Evolutionary conservation across 2,113 vertebrate genomes (phyloP).

Genomic region (Callocephalon fimbriatum): DNA sequence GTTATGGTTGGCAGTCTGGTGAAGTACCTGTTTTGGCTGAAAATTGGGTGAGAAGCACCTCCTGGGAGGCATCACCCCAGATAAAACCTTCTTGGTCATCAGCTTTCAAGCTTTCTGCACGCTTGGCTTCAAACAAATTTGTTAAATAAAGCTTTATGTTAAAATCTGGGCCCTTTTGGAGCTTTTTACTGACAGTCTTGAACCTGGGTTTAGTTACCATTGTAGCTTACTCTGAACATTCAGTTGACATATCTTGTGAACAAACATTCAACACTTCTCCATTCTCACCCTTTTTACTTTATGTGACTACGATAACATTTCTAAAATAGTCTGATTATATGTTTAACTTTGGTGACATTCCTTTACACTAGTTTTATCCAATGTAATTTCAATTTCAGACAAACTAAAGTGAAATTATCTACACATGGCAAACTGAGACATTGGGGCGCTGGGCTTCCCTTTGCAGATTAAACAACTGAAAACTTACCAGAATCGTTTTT

Average conservation of each 20-base stretch:
- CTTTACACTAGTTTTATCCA: background rate
- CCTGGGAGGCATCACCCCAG: background rate
- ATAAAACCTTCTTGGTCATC: background rate
- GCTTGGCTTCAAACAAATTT: background rate
- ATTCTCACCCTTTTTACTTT: background rate
- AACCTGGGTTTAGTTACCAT: background rate
- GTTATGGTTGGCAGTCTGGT: background rate
- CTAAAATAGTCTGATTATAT: background rate
- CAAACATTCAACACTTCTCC: background rate
- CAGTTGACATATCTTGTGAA: background rate
- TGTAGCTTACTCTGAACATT: background rate
- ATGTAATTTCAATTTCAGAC: background rate
- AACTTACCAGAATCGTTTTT: background rate
- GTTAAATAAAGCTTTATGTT: background rate
- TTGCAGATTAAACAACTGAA: background rate
- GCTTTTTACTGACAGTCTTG: background rate
- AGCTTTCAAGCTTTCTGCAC: background rate
- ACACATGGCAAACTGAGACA: background rate
- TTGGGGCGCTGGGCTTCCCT: rapidly evolving
- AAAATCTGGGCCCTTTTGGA: background rate
- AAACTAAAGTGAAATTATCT: background rate
- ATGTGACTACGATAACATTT: rapidly evolving
- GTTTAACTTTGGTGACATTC: background rate
- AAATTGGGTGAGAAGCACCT: background rate
- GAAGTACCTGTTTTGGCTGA: background rate